phyloP scores from a whole-genome alignment of 2,888 invertebrate genomes.

The Ethmia dodecea region DNA sequence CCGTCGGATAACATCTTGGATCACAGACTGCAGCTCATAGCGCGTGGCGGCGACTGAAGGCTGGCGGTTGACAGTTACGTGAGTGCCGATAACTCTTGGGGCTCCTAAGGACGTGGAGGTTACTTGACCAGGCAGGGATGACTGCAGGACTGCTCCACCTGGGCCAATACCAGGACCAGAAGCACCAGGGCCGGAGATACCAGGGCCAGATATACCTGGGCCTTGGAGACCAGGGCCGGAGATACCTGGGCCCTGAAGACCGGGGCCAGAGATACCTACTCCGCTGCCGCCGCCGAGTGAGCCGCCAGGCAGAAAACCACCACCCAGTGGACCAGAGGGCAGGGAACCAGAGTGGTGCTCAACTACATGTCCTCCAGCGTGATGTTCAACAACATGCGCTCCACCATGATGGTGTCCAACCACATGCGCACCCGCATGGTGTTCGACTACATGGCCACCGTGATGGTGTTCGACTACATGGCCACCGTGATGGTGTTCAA shows the following conservation, averaged over 20 bases:
- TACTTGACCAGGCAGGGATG: neutral
- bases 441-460: neutral
- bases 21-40: conserved; percentile 64
- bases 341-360: neutral
- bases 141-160: too few species aligned
- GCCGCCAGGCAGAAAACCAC: neutral
- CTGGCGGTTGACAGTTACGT: conserved; percentile 43
- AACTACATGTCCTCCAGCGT: neutral
- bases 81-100: conserved; percentile 49
- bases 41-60: conserved; percentile 39
- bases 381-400: too few species aligned
- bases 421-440: too few species aligned
- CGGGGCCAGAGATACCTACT: neutral
- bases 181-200: conserved; percentile 19
- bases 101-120: conserved; percentile 28
- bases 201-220: conserved; percentile 3
- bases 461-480: neutral
- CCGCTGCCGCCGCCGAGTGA: neutral
- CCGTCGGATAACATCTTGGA: conserved; percentile 63
- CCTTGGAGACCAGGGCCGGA: neutral
- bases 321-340: neutral
- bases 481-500: neutral
- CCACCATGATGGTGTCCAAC: too few species aligned
- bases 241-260: neutral
- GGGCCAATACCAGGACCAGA: neutral